Percentiles rank a stretch among this genome's conserved stretches.
Evolutionary conservation across 2,797 vertebrate species (phyloP).

Genomic region (Borostomias antarcticus): DNA sequence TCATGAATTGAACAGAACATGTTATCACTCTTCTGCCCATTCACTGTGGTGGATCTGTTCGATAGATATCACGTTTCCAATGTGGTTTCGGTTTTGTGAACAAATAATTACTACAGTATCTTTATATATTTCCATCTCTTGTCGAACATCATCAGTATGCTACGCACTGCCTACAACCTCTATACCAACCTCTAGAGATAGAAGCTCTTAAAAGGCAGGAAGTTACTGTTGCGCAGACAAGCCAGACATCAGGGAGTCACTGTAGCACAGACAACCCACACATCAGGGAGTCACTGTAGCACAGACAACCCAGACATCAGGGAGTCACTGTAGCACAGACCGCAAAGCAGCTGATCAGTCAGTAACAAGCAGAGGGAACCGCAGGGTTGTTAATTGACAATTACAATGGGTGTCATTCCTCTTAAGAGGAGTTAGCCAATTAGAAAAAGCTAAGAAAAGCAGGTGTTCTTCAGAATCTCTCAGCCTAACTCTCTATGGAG

Average conservation of each 20-base stretch:
- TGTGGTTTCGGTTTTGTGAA: neutral
- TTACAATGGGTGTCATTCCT: slow-evolving; percentile 51
- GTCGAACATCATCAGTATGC: neutral
- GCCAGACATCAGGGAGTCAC: neutral
- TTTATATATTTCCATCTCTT: too few species aligned
- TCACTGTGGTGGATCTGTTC: neutral
- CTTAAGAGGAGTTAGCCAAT: slow-evolving; percentile 59
- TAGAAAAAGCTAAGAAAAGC: slow-evolving; percentile 45
- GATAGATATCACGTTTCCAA: neutral
- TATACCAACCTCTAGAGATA: too few species aligned
- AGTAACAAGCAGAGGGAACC: slow-evolving; percentile 30
- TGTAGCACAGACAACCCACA: neutral
- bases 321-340: slow-evolving; percentile 11
- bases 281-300: neutral
- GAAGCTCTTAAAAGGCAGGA: too few species aligned
- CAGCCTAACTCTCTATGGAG: slow-evolving; percentile 40
- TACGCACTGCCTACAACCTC: too few species aligned
- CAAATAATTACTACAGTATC: too few species aligned
- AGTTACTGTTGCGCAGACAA: neutral
- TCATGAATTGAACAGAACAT: neutral
- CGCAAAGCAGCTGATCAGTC: slow-evolving; percentile 34
- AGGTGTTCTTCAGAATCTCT: slow-evolving; percentile 41
- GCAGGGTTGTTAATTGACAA: slow-evolving; percentile 52
- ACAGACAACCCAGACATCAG: neutral
- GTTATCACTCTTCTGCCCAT: neutral